Conservation (phyloP, 2,888 invertebrate species). For the Synergus umbraculus region DNA sequence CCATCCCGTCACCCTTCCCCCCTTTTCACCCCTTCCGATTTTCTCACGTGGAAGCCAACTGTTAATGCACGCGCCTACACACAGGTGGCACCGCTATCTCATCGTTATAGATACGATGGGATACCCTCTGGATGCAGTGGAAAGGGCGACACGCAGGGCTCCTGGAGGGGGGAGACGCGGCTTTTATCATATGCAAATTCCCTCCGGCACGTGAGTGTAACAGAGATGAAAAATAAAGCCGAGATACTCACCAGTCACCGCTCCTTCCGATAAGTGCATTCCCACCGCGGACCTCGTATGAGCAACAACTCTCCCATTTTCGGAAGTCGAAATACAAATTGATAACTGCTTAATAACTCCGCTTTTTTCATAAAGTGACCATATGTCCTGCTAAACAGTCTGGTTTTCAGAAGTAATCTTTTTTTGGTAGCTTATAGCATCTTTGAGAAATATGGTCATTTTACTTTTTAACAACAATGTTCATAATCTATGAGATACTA, state of each 20-base stretch:
- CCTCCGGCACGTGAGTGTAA: slow-evolving; percentile 54
- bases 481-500: too few species aligned
- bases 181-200: slow-evolving; percentile 69
- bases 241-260: slow-evolving; percentile 44
- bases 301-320: slow-evolving; percentile 48
- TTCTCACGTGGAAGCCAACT: slow-evolving; percentile 54
- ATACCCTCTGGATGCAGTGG: slow-evolving; percentile 38
- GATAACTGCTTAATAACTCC: neutral
- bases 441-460: too few species aligned
- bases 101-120: slow-evolving; percentile 50
- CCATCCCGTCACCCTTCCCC: slow-evolving; percentile 45
- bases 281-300: slow-evolving; percentile 59
- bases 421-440: too few species aligned
- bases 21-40: slow-evolving; percentile 43
- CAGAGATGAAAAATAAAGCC: slow-evolving; percentile 54
- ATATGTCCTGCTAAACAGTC: too few species aligned
- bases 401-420: too few species aligned
- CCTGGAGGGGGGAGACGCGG: slow-evolving; percentile 48
- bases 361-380: neutral
- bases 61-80: slow-evolving; percentile 66
- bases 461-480: too few species aligned
- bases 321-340: neutral
- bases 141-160: slow-evolving; percentile 45
- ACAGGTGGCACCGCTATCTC: slow-evolving; percentile 68
- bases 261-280: slow-evolving; percentile 62